These are phyloP conservation scores for Acanthornis magna DNA, from an alignment of 2,797 vertebrate genomes.

Conservation along the genomic window DNA sequence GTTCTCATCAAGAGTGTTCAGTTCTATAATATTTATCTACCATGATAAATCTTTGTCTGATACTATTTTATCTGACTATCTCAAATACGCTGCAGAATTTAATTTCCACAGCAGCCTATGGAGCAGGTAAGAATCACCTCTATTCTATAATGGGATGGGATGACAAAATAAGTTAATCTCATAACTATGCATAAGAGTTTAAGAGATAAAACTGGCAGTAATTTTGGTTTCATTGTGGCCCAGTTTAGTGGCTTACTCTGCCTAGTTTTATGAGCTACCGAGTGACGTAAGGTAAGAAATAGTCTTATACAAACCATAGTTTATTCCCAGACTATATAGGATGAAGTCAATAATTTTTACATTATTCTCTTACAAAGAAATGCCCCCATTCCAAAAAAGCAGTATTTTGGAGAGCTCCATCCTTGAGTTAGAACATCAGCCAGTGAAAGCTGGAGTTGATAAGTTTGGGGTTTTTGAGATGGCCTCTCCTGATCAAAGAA, in stretches of 20 bases:
- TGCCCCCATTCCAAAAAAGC: fast-evolving
- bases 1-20: neutral
- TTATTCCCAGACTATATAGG: neutral
- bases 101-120: neutral
- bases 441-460: neutral
- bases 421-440: neutral
- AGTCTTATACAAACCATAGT: neutral
- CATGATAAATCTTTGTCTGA: neutral
- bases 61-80: neutral
- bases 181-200: neutral
- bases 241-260: neutral
- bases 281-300: neutral
- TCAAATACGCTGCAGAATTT: neutral
- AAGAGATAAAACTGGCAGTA: neutral
- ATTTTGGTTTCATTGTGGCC: neutral
- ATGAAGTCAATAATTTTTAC: neutral
- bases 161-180: neutral
- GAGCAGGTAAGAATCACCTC: neutral
- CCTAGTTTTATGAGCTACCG: neutral
- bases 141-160: neutral
- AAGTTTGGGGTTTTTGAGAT: neutral
- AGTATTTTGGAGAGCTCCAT: neutral
- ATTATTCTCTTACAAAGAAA: neutral
- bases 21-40: neutral
- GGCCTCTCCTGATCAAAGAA: neutral